A percentile compares a stretch with the other conserved stretches of the same genome.
Evolutionary conservation across 2,797 vertebrate genomes (phyloP).

Genomic region (Paramormyrops hopkinsi): DNA sequence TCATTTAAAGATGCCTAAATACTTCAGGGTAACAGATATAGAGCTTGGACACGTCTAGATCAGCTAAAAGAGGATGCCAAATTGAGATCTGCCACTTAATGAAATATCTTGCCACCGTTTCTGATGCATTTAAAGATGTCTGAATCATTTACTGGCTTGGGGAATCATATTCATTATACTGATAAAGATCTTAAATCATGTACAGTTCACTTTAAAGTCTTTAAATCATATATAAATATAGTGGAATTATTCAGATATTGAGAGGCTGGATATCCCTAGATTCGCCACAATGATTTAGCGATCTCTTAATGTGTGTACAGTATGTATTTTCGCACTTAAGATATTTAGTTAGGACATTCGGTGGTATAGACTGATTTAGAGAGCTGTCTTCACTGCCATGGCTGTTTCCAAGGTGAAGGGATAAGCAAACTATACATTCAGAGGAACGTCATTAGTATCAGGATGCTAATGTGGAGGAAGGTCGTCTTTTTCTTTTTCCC

Average conservation of each 20-base stretch:
- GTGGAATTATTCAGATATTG: background rate
- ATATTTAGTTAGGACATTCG: background rate
- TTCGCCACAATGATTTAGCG: background rate
- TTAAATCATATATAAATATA: constrained; percentile 1
- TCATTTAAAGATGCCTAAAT: background rate
- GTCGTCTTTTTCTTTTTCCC: background rate
- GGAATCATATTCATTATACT: background rate
- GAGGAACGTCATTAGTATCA: background rate
- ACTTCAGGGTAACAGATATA: background rate
- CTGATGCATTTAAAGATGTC: background rate
- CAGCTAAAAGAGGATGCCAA: background rate
- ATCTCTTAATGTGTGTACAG: background rate
- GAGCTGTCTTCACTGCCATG: background rate
- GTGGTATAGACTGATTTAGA: background rate
- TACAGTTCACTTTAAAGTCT: background rate
- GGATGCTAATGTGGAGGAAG: background rate
- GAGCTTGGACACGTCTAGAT: background rate
- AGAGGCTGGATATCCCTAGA: background rate
- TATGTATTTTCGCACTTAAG: background rate
- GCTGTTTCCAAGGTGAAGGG: background rate
- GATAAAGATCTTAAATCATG: background rate
- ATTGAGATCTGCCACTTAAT: background rate
- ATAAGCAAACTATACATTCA: background rate
- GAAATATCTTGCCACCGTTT: background rate
- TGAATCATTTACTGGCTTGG: background rate